A percentile compares a stretch with the other conserved stretches of the same genome.
Conservation (phyloP, 2,797 vertebrate genomes). For the Premnoplex brunnescens region DNA sequence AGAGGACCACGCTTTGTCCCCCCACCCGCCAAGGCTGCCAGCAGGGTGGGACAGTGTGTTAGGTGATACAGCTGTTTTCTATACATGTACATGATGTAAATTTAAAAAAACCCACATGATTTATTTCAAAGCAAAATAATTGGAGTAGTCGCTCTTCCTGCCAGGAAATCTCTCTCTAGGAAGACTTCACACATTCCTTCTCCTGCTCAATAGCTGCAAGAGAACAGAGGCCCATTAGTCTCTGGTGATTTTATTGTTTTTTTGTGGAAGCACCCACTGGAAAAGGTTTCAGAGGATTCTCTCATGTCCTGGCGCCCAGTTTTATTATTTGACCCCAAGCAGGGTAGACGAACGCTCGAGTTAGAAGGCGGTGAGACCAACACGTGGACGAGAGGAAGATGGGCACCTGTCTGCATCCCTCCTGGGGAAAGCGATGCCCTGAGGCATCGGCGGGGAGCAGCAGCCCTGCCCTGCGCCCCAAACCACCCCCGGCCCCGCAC, state of each 20-base stretch:
- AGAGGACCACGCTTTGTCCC: not conserved
- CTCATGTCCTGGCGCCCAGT: not conserved
- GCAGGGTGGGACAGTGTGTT: not conserved
- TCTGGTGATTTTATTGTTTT: not conserved
- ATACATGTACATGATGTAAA: not conserved
- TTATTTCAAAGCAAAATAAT: slow-evolving; percentile 34
- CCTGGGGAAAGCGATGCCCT: not conserved
- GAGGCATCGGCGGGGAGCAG: not conserved
- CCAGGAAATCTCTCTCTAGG: slow-evolving; percentile 49
- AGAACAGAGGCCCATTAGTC: slow-evolving; percentile 26
- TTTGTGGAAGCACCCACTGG: not conserved
- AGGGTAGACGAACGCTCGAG: accelerated
- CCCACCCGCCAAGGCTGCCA: not conserved
- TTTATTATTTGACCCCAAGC: not conserved
- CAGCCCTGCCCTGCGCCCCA: accelerated
- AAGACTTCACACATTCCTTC: slow-evolving; percentile 70
- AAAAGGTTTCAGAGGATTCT: not conserved
- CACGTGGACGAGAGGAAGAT: not conserved
- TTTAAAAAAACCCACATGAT: slow-evolving; percentile 24
- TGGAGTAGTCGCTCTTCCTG: not conserved
- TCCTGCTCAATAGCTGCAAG: slow-evolving; percentile 71
- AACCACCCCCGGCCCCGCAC: not conserved
- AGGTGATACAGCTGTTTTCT: slow-evolving; percentile 4
- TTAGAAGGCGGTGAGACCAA: not conserved
- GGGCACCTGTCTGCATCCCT: not conserved